Evolutionary conservation across 2,888 invertebrate genomes (phyloP).

Genomic region (Horisme vitalbata): DNA sequence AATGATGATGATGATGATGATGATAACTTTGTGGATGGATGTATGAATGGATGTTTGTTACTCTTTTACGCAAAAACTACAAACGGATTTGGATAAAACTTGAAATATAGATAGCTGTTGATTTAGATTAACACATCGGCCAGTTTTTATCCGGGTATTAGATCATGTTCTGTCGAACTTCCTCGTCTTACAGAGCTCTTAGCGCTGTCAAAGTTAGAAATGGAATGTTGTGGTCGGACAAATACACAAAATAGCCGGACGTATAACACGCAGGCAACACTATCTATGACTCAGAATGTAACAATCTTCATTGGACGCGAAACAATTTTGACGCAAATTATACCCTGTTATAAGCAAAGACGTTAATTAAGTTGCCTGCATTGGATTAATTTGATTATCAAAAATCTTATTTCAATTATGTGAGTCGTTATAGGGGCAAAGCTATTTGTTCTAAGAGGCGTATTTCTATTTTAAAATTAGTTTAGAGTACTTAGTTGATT

Average conservation of each 20-base stretch:
- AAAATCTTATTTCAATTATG: constrained; percentile 74
- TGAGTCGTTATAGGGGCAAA: constrained; percentile 63
- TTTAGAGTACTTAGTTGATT: too few relatives aligned
- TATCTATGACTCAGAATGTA: constrained; percentile 52
- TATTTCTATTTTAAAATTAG: constrained; percentile 22
- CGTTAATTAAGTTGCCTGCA: constrained; percentile 73
- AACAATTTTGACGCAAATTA: constrained; percentile 80
- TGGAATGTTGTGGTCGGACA: neutral
- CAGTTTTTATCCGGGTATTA: too few relatives aligned
- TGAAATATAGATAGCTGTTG: too few relatives aligned
- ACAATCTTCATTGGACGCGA: constrained; percentile 69
- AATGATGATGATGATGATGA: too few relatives aligned
- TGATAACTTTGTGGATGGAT: too few relatives aligned
- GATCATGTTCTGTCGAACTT: too few relatives aligned
- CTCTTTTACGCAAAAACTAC: too few relatives aligned
- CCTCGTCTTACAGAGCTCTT: too few relatives aligned
- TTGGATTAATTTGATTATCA: constrained; percentile 77
- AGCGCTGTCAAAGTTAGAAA: too few relatives aligned
- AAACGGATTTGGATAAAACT: too few relatives aligned
- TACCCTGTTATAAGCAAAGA: constrained; percentile 69
- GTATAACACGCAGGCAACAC: constrained; percentile 40
- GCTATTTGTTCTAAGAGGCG: constrained; percentile 57
- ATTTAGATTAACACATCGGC: too few relatives aligned
- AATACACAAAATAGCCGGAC: constrained; percentile 3
- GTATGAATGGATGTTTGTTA: too few relatives aligned